Base-by-base conservation (phyloP, 2,888 invertebrate genomes). In the Tholera decimalis region DNA sequence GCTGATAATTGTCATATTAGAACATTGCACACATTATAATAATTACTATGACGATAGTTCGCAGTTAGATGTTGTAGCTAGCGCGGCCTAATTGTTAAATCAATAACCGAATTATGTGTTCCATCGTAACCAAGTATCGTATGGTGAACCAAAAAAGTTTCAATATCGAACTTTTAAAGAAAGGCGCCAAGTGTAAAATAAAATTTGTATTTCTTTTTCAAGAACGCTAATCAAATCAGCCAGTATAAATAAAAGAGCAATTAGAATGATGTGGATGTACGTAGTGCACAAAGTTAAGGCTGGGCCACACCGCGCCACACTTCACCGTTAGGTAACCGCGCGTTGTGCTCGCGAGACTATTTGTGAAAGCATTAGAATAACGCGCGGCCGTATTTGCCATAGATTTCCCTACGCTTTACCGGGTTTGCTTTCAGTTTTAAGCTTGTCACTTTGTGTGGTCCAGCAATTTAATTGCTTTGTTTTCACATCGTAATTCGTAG, bases 371-470 rank as follows among this genome's bases (percentile, higher is more conserved):
- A 92, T 93, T 93, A 93, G 88, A 88, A 86, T 83, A 85, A 85
- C 88, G 84, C 85, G 86, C 86, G 80, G 70, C 84, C 73, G 87
- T 93, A 93, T 94, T 93, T 94, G 91, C 90, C 72, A 77, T 89
- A 89, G 93, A 89, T 90, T 92, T 90, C 75, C 84, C 75, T 75
- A 84, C 87, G 90, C 88, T 89, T 91, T 89, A 86, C 87, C 83
- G 73, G 85, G 92, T 93, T 93, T 93, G 88, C 89, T 88, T 85
- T 88, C 87, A 89, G 92, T 91, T 92, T 92, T 88, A 91, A 86
- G 85, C 89, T 89, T 90, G 90, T 91, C 92, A 91, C 88, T 86
- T 86, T 91, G 91, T 92, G 93, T 93, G 92, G 91, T 89, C 89
- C 80, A 68, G 70, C 73, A 66, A 76, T 82, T 63, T 55, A 78